Evolutionary conservation across 2,888 invertebrate genomes (phyloP), one percentile per base, ranked within the genome.

Genomic region (Eristalinus aeneus): DNA sequence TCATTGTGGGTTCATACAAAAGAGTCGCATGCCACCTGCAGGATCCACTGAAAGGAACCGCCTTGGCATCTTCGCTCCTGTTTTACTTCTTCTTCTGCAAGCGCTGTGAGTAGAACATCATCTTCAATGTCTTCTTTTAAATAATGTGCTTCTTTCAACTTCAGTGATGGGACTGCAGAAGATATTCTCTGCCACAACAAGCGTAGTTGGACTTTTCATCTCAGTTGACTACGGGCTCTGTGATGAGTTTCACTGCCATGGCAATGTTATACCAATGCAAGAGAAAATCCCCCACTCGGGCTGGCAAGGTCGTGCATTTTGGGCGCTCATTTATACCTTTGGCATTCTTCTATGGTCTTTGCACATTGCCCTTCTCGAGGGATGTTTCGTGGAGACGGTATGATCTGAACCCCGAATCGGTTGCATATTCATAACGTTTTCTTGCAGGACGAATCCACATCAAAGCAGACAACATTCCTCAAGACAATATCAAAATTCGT

Each of bases 221-320:
- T 93, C 94, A 73, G 94, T 94, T 20, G 94, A 94, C 90, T 94
- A 94, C 89, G 94, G 94, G 5, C 91, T 94, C 12, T 94, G 94
- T 89, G 94, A 94, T 89, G 94, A 94, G 90, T 94, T 94, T 89
- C 93, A 94, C 65, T 94, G 94, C 89, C 93, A 94, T 82, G 94
- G 94, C 11, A 91, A 92, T 89, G 93, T 93, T 87, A 90, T 93
- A 53, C 91, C 92, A 69, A 78, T 88, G 23, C 87, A 85, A 22
- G 64, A 73, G 8, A 88, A 73, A 79, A 93, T 93, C 89, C 81
- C 88, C 4, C 88, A 87, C 85, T 88, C 88, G 58, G 89, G 89
- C 46, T 94, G 94, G 94, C 93, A 93, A 72, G 92, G 92, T 31
- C 93, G 94, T 88, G 93, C 94, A 5, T 91, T 93, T 71, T 94